Conservation (phyloP, 2,888 invertebrate genomes). For the Fissipunctia ypsillon region DNA sequence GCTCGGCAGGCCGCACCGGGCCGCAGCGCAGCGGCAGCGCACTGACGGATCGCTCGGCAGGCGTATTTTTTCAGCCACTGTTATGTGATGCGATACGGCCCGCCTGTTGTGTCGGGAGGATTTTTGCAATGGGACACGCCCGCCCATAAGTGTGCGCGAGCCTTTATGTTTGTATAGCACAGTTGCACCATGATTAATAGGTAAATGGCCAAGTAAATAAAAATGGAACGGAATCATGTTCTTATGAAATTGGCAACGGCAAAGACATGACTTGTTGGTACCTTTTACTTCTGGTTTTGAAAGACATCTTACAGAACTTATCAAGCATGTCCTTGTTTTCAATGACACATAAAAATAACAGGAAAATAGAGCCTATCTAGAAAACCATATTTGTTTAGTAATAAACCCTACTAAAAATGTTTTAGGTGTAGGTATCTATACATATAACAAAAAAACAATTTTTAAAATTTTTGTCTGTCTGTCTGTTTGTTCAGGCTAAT, state of each 20-base stretch:
- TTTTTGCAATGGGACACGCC: no score
- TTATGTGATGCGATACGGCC: no score
- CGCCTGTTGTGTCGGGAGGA: no score
- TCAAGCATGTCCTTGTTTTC: conserved; percentile 20
- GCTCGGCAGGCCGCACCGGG: no score
- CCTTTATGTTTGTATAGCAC: conserved; percentile 19
- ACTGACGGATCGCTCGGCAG: no score
- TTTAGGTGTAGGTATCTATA: not conserved
- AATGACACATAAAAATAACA: conserved; percentile 1
- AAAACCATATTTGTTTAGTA: not conserved
- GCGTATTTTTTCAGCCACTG: no score
- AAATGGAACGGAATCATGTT: conserved; percentile 7
- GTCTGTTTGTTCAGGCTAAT: no score
- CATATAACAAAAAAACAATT: no score
- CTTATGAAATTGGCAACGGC: conserved; percentile 14
- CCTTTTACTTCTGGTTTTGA: conserved; percentile 35
- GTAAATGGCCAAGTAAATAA: conserved; percentile 8
- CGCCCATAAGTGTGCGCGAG: not conserved
- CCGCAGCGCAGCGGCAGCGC: no score
- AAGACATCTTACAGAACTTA: conserved; percentile 10
- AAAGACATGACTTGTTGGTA: conserved; percentile 3
- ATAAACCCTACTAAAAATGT: not conserved
- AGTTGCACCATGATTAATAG: conserved; percentile 37
- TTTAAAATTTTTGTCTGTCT: no score
- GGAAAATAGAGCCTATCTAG: not conserved